Conservation (phyloP, 2,888 invertebrate species). For the Parnassius apollo region DNA sequence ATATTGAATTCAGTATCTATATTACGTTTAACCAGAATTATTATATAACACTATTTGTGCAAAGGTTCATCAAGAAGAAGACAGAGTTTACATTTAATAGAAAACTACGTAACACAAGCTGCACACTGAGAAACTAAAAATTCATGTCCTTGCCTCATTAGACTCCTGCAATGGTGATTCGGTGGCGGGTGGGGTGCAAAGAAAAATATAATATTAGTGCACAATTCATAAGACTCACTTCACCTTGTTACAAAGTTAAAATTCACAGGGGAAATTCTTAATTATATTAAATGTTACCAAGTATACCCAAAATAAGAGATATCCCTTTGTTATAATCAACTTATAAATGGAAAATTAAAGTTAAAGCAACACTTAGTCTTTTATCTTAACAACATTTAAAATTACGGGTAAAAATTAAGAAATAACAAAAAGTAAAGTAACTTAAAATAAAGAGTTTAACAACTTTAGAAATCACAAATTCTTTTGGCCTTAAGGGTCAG, state of each 20-base stretch:
- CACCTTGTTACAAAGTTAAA: constrained; percentile 9
- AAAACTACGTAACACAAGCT: constrained; percentile 33
- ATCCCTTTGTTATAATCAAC: too few species aligned
- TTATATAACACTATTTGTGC: background rate
- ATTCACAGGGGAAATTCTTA: background rate
- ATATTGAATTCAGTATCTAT: too few species aligned
- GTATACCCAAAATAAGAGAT: too few species aligned
- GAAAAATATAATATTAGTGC: constrained; percentile 67
- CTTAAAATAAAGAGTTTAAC: too few species aligned
- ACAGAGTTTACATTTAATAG: background rate
- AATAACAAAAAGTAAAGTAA: too few species aligned
- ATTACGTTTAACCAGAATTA: too few species aligned
- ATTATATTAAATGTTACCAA: background rate
- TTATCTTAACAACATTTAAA: too few species aligned
- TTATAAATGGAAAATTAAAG: too few species aligned
- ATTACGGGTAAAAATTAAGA: too few species aligned
- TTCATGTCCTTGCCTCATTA: constrained; percentile 60
- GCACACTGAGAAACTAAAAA: constrained; percentile 35
- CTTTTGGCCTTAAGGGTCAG: too few species aligned
- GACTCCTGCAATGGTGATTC: constrained; percentile 80
- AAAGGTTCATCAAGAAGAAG: constrained; percentile 12
- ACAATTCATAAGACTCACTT: constrained; percentile 25
- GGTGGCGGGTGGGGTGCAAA: constrained; percentile 52
- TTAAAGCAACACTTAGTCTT: too few species aligned
- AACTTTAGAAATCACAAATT: too few species aligned